Percentiles rank a stretch among this genome's conserved stretches.
These are phyloP conservation scores for Drosophila sucinea DNA, from an alignment of 1,140 invertebrate genomes.

Conservation along the genomic window DNA sequence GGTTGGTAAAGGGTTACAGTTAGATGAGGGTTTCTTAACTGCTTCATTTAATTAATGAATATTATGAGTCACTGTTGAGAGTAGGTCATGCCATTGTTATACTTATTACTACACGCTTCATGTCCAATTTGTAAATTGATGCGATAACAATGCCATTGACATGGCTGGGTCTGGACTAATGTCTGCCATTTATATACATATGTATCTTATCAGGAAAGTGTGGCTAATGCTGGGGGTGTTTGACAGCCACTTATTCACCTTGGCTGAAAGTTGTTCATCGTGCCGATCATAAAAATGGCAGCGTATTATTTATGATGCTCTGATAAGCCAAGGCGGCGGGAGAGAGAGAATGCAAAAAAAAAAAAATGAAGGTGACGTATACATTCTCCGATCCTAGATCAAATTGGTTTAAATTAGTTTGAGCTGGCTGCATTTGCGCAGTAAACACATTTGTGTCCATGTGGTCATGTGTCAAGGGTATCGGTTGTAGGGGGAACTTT, in stretches of 20 bases:
- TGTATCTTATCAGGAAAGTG: constrained; percentile 39
- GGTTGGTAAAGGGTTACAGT: too few relatives aligned
- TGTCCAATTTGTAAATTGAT: constrained; percentile 39
- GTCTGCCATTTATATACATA: constrained; percentile 18
- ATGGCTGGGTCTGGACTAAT: constrained; percentile 31
- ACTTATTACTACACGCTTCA: constrained; percentile 3
- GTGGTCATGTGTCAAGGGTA: constrained; percentile 44
- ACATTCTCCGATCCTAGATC: constrained; percentile 21
- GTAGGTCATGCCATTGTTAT: constrained; percentile 32
- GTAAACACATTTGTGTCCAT: constrained; percentile 9
- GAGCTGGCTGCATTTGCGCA: constrained; percentile 48
- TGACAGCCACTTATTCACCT: not conserved
- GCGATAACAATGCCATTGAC: constrained; percentile 43
- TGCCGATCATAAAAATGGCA: constrained; percentile 6
- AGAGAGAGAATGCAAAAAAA: constrained; percentile 27
- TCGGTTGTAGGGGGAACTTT: constrained; percentile 31
- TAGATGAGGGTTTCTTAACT: not conserved
- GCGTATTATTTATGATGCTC: constrained; percentile 15
- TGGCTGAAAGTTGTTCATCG: constrained; percentile 2
- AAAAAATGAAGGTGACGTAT: constrained; percentile 35
- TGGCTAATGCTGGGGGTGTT: not conserved
- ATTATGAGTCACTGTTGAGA: constrained; percentile 35
- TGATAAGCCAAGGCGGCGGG: constrained; percentile 18
- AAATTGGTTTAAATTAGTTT: constrained; percentile 62
- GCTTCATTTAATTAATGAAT: not conserved